These are phyloP conservation scores for Sinonovacula constricta DNA, from an alignment of 1,140 invertebrate species.

Conservation along the genomic window DNA sequence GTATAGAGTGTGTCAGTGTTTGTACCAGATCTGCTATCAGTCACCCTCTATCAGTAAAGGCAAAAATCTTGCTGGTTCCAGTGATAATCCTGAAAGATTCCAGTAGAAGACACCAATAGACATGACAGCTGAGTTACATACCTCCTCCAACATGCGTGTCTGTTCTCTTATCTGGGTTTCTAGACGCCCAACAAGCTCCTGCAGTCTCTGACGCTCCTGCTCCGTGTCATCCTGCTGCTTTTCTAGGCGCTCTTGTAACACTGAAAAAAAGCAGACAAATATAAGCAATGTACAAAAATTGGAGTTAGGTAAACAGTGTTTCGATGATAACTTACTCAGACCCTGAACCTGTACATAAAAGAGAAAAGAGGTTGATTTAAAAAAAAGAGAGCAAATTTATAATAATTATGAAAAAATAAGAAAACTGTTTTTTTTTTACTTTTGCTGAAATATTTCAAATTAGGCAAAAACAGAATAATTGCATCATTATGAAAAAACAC, in stretches of 20 bases:
- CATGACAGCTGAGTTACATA: slow-evolving; percentile 38
- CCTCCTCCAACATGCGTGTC: slow-evolving; percentile 72
- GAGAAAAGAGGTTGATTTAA: too few species aligned
- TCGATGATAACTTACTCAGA: too few species aligned
- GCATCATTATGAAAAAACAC: background rate
- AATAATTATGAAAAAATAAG: background rate
- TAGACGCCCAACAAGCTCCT: slow-evolving; percentile 74
- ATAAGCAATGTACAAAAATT: too few species aligned
- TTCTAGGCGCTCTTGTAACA: slow-evolving; percentile 73
- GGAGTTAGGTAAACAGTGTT: too few species aligned
- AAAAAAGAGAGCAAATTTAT: too few species aligned
- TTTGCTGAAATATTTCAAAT: background rate
- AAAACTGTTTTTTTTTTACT: background rate
- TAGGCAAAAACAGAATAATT: background rate
- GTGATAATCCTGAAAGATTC: too few species aligned
- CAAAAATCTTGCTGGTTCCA: too few species aligned
- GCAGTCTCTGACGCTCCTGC: slow-evolving; percentile 70
- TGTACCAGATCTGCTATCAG: too few species aligned
- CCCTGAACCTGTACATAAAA: too few species aligned
- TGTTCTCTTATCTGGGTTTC: slow-evolving; percentile 76
- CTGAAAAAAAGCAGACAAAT: slow-evolving; percentile 53
- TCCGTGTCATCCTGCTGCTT: slow-evolving; percentile 77
- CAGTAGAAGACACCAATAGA: too few species aligned
- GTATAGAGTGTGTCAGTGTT: too few species aligned
- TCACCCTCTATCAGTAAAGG: too few species aligned